Percentiles rank a stretch among this genome's conserved stretches.
phyloP scores from a whole-genome alignment of 2,888 invertebrate species.

The Mantis religiosa region DNA sequence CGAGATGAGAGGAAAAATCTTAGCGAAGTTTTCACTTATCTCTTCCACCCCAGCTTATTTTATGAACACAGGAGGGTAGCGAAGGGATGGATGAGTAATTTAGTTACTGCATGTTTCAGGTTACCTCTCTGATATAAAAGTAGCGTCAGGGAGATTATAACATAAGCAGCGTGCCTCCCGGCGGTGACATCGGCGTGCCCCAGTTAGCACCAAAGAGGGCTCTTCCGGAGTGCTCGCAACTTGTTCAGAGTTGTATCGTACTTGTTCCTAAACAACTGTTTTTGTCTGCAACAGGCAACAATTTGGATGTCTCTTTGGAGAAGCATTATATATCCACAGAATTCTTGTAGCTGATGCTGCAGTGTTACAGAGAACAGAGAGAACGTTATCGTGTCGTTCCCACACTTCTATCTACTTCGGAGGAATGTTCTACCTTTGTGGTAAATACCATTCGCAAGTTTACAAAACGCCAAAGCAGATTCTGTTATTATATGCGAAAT shows the following conservation, averaged over 20 bases:
- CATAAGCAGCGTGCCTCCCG: neutral
- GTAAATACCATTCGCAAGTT: too few relatives aligned
- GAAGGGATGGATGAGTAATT: neutral
- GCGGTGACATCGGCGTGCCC: neutral
- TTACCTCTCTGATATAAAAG: neutral
- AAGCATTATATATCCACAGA: too few relatives aligned
- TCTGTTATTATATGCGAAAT: too few relatives aligned
- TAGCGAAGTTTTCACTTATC: neutral
- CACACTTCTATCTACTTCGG: too few relatives aligned
- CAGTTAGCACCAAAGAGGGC: neutral
- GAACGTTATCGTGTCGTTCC: too few relatives aligned
- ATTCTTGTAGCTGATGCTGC: too few relatives aligned
- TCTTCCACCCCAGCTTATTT: neutral
- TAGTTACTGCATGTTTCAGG: neutral
- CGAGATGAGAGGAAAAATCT: neutral
- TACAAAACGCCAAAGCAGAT: too few relatives aligned
- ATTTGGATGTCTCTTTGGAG: too few relatives aligned
- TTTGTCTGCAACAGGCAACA: neutral
- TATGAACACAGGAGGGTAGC: neutral
- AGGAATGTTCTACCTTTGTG: too few relatives aligned
- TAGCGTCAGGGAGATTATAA: neutral
- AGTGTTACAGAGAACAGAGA: too few relatives aligned
- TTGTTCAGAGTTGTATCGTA: neutral
- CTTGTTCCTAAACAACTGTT: neutral
- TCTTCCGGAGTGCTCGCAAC: neutral